Conservation (phyloP, 2,113 vertebrate genomes). For the Macrotus californicus region DNA sequence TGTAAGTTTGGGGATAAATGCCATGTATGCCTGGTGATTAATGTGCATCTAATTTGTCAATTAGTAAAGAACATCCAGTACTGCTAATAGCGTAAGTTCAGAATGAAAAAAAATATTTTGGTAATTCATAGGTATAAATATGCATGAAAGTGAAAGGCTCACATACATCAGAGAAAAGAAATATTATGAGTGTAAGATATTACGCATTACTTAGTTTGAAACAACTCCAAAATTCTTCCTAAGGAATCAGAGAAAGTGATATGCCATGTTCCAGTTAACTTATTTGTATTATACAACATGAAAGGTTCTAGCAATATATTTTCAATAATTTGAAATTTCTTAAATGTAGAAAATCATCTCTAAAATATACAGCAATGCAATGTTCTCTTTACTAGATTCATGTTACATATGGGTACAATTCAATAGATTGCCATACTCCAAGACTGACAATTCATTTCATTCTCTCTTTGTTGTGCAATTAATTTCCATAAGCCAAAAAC, state of each 20-base stretch:
- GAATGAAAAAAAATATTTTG: constrained; percentile 20
- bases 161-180: constrained; percentile 15
- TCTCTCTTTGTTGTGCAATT: neutral
- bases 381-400: neutral
- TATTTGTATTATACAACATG: neutral
- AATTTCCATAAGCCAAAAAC: constrained; percentile 11
- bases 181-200: neutral
- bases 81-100: constrained; percentile 45
- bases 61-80: constrained; percentile 67
- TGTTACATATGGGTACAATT: neutral
- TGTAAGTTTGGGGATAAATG: constrained; percentile 58
- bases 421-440: neutral
- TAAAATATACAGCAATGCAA: neutral
- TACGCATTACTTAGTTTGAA: neutral
- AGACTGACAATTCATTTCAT: neutral
- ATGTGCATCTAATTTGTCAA: constrained; percentile 60
- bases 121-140: constrained; percentile 49
- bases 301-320: neutral
- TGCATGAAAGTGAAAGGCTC: constrained; percentile 18
- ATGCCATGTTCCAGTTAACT: neutral
- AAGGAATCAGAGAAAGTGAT: neutral
- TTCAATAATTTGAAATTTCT: neutral
- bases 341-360: neutral
- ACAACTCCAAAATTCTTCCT: neutral
- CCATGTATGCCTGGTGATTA: constrained; percentile 63